Base-by-base conservation (phyloP, 92 coral and sea anemone genomes). In the Porites cylindrica region DNA sequence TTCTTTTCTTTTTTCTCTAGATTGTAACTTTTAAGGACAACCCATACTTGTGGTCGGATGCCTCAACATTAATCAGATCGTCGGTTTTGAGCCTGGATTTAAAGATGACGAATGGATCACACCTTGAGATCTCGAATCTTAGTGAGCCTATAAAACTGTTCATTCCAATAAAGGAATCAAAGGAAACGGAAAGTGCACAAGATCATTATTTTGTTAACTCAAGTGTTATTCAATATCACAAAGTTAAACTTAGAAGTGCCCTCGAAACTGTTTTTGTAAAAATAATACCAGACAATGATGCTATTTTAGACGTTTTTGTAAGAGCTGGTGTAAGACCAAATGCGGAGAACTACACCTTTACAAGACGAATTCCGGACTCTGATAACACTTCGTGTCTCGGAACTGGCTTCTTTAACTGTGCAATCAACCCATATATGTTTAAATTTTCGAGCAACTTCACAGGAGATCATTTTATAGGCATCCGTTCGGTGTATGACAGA, bases 401-500 rank as follows among this genome's bases (percentile, higher is more conserved):
- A 59, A 59, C 17, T 11, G 63, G 17, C 23, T 83, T 82, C 70
- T 18, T 58, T 6, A 90, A 90, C 64, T 93, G 96, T 70, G 79
- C 89, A 10, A 81, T 76, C 65, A 90, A 90, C 64, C 96, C 96
- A 9, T 93, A 78, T 52, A 72, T 81, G 21, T 60, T 93, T 29
- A 90, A 81, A 4, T 66, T 90, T 17, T 86, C 93, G 1, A 84
- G 91, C 29, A 87, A 89, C 7, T 64, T 80, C 7, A 90, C 96
- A 23, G 96, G 96, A 7, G 90, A 89, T n/a, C 96, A 93, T 84
- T 93, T 90, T 72, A 82, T 93, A 23, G 96, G 96, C 12, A 79
- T 93, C 60, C 91, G 91, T 50, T 84, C 85, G 83, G 12, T 60
- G 63, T 17, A 59, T 56, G 71, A 54, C 19, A 32, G 71, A 2